Evolutionary conservation across 2,797 vertebrate species (phyloP).

Genomic region (Myiotriccus ornatus): DNA sequence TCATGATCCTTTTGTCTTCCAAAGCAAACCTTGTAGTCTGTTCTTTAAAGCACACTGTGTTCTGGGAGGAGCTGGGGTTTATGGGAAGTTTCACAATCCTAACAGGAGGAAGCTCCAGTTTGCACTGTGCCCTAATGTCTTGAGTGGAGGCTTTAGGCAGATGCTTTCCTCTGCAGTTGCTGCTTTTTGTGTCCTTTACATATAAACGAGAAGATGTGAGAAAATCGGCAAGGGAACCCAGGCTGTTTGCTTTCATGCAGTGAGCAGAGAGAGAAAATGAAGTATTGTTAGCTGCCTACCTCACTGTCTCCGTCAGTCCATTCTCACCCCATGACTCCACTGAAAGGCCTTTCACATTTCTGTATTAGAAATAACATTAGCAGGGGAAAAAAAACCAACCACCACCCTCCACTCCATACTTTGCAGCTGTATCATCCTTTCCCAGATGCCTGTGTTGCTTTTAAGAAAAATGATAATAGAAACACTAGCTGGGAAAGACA

Average conservation of each 20-base stretch:
- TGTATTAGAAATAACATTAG: background rate
- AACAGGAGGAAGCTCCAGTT: background rate
- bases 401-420: background rate
- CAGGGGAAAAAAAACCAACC: background rate
- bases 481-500: conserved; percentile 9
- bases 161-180: background rate
- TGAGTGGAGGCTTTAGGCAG: background rate
- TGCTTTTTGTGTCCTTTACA: background rate
- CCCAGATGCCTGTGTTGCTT: conserved; percentile 37
- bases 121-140: background rate
- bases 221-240: background rate
- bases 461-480: conserved; percentile 30
- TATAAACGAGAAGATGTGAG: fast-evolving
- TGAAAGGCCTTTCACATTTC: background rate
- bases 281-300: background rate
- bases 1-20: fast-evolving
- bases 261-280: background rate
- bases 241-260: background rate
- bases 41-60: background rate
- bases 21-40: background rate
- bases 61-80: background rate
- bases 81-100: background rate
- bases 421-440: conserved; percentile 9
- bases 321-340: background rate
- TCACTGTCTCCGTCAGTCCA: background rate